Base-by-base conservation (phyloP, 2,888 invertebrate genomes). In the Dryococelus australis region DNA sequence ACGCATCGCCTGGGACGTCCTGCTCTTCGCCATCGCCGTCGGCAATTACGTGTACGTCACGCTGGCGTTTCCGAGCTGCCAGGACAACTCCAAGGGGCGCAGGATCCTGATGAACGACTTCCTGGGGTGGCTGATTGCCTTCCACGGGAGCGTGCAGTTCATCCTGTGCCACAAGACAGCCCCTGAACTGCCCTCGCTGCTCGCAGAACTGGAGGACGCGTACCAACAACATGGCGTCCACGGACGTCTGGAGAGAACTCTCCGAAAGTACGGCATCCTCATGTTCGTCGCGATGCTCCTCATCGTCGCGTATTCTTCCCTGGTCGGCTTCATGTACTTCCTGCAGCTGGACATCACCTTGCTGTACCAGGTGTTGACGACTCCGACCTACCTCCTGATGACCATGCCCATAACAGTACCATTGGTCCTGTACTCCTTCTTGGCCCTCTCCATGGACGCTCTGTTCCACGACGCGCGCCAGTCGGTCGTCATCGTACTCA, bases 141-240 rank as follows among this genome's bases (percentile, higher is more conserved):
- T 35, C 16, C 83, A 83, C 35, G 43, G 43, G 28, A 16, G 83
- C 20, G 43, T 27, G 35, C 83, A 83, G 83, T 83, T 83, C 83
- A 10, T 83, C 28, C 83, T 83, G 28, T 83, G 83, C 43, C 83
- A 83, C 83, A 8, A 35, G 35, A 83, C 83, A 13, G 83, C 83
- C 43, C 43, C 20, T 26, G 3, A 28, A 13, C 28, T 83, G 43
- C 83, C 83, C 16, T 13, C 28, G 24, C 83, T 83, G 35, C 83
- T 83, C 12, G 10, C 28, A 8, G 83, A 83, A n/a, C 43, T 83
- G 28, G 83, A 83, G 83, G 28, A 24, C 0, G 28, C 28, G 20
- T 83, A 83, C 43, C 83, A 83, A 27, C 28, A 35, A 27, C 28
- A 43, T 16, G 43, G 83, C 2, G 83, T 83, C 28, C 65, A 8